Conservation (phyloP, 2,888 invertebrate genomes). For the Scaptomyza polygonia region DNA sequence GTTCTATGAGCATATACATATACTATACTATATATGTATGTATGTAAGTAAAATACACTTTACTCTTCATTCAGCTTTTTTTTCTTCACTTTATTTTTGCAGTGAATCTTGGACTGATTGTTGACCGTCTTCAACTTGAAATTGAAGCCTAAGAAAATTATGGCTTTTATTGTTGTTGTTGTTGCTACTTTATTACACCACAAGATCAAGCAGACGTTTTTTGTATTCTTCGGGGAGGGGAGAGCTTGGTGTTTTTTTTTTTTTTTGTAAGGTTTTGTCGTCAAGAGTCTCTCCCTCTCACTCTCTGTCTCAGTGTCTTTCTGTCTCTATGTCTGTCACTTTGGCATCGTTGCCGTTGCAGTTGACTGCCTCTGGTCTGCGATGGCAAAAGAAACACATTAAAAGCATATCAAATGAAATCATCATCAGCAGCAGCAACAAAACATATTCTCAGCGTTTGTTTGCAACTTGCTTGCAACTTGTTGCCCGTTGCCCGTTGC, state of each 20-base stretch:
- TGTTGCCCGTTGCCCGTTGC: constrained; percentile 32
- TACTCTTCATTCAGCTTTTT: not conserved
- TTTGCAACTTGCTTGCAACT: constrained; percentile 40
- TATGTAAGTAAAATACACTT: constrained; percentile 35
- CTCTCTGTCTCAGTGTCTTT: not conserved
- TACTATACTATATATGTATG: not conserved
- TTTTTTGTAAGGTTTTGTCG: constrained; percentile 49
- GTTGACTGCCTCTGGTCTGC: constrained; percentile 65
- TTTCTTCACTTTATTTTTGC: not conserved
- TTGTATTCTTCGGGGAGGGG: constrained; percentile 7
- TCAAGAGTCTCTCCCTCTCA: constrained; percentile 42
- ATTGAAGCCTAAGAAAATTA: constrained; percentile 73
- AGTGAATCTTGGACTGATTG: constrained; percentile 49
- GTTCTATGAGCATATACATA: constrained; percentile 60
- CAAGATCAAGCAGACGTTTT: constrained; percentile 36
- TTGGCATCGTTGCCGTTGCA: constrained; percentile 52
- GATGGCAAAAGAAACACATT: constrained; percentile 74
- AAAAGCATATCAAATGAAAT: constrained; percentile 76
- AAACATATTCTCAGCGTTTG: constrained; percentile 61
- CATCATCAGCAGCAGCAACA: constrained; percentile 44
- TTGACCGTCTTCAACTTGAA: constrained; percentile 61
- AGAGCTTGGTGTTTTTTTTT: constrained; percentile 4
- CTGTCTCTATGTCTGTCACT: not conserved
- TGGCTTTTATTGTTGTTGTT: constrained; percentile 33
- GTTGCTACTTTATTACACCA: constrained; percentile 75